Percentiles rank a stretch among this genome's conserved stretches.
Conservation (phyloP, 2,113 vertebrate species). For the Rhadina sibilatrix region DNA sequence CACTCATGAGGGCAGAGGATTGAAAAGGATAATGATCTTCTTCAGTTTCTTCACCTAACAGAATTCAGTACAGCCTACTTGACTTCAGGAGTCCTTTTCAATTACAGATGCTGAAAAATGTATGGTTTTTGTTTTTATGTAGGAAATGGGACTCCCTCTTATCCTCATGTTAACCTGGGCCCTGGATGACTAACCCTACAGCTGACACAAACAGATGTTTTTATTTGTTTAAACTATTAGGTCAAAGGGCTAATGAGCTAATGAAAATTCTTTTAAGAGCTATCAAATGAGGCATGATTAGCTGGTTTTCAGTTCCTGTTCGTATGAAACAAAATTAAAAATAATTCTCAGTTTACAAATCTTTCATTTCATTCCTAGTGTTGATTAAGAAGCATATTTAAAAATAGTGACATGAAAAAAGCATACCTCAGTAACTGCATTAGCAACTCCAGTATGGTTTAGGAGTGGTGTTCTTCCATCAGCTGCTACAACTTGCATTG, state of each 20-base stretch:
- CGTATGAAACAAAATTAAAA: slow-evolving; percentile 11
- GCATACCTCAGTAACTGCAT: neutral
- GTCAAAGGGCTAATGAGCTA: slow-evolving; percentile 68
- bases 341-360: neutral
- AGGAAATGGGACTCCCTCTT: neutral
- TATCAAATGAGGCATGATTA: slow-evolving; percentile 33
- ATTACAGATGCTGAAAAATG: neutral
- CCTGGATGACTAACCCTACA: neutral
- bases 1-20: neutral
- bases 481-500: neutral
- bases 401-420: neutral
- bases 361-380: neutral
- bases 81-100: neutral
- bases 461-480: neutral
- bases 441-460: neutral
- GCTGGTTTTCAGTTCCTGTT: slow-evolving; percentile 34
- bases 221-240: slow-evolving; percentile 63
- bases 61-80: neutral
- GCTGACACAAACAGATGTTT: slow-evolving; percentile 40
- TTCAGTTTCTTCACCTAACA: neutral
- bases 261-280: slow-evolving; percentile 47
- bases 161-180: neutral
- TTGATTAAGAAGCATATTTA: neutral
- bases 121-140: neutral
- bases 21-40: neutral